phyloP scores from a whole-genome alignment of 2,797 vertebrate genomes.

The Crocodylus rhombifer region DNA sequence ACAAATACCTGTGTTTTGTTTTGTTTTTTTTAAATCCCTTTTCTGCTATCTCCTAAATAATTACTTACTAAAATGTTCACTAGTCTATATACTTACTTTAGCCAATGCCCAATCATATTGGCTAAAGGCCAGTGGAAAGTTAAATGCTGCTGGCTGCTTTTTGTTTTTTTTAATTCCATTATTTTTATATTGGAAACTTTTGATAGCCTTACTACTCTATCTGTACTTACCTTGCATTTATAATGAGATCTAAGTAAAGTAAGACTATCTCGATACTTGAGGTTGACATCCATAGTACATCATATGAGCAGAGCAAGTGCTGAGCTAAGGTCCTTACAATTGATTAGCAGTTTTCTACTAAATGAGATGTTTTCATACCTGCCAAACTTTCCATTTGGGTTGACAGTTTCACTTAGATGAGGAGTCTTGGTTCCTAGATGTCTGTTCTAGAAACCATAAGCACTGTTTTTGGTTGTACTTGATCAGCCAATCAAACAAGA shows the following conservation, averaged over 20 bases:
- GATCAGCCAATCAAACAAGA: background rate
- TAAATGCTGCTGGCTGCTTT: background rate
- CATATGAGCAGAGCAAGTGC: rapidly evolving
- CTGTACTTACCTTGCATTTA: background rate
- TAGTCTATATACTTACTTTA: background rate
- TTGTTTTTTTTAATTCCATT: background rate
- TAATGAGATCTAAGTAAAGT: background rate
- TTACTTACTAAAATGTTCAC: background rate
- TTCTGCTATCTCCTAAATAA: background rate
- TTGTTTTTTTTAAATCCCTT: too few species aligned
- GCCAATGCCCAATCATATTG: background rate
- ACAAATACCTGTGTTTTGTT: too few species aligned
- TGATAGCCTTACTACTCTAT: background rate
- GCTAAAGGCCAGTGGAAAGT: background rate
- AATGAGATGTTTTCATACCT: background rate
- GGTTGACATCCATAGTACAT: rapidly evolving
- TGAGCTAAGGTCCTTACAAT: background rate
- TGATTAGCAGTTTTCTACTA: background rate
- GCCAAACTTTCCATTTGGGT: background rate
- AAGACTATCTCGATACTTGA: background rate
- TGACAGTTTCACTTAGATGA: background rate
- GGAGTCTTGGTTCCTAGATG: background rate
- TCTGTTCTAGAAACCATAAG: background rate
- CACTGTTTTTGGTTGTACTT: too few species aligned
- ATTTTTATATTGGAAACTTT: background rate